Evolutionary conservation across 2,113 vertebrate genomes (phyloP).

Genomic region (Platysteira castanea): DNA sequence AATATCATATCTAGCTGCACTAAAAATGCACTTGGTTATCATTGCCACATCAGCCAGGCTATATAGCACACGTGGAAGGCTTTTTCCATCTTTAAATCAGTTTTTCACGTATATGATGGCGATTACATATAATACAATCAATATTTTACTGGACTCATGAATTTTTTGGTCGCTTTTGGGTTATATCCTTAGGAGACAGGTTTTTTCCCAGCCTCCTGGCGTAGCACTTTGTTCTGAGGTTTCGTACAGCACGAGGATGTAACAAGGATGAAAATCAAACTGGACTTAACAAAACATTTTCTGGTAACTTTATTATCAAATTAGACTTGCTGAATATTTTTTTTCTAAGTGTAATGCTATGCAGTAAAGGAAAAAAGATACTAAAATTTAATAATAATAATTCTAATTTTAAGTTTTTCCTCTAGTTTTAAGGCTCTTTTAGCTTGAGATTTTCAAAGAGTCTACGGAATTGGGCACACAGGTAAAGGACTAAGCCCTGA

Average conservation of each 20-base stretch:
- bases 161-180: neutral
- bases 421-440: neutral
- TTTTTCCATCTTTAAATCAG: neutral
- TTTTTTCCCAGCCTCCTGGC: neutral
- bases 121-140: neutral
- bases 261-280: neutral
- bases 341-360: neutral
- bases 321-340: neutral
- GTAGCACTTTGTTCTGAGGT: neutral
- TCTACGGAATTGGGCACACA: neutral
- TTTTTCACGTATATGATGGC: neutral
- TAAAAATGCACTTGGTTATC: rapidly evolving
- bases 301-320: neutral
- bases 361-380: neutral
- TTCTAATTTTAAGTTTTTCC: neutral
- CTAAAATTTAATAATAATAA: neutral
- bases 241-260: neutral
- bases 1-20: neutral
- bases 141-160: neutral
- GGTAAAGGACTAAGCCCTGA: neutral
- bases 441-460: neutral
- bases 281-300: neutral
- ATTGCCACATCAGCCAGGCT: neutral
- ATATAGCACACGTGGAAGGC: neutral
- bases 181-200: neutral